These are phyloP conservation scores for Pomacea maculata DNA, from an alignment of 1,140 invertebrate species.

Conservation along the genomic window DNA sequence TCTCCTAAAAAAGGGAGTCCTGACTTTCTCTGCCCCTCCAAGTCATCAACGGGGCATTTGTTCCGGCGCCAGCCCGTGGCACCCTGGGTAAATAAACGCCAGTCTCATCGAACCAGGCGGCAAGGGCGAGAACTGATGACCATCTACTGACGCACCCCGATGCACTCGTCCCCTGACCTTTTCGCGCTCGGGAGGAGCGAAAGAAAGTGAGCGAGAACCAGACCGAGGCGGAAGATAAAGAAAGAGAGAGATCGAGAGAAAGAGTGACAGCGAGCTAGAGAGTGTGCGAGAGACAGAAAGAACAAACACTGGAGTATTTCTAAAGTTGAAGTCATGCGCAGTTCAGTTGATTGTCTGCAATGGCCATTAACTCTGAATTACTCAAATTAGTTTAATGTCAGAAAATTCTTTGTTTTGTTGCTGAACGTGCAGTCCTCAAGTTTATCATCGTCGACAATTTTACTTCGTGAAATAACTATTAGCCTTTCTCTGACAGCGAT, in stretches of 20 bases:
- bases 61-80: neutral
- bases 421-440: too few species aligned
- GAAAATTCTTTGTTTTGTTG: too few species aligned
- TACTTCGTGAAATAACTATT: too few species aligned
- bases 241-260: constrained; percentile 3
- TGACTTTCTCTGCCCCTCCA: neutral
- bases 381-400: too few species aligned
- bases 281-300: neutral
- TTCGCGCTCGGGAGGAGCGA: neutral
- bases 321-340: too few species aligned
- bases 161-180: neutral
- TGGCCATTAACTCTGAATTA: too few species aligned
- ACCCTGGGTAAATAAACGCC: neutral
- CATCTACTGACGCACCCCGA: too few species aligned
- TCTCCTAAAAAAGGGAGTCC: neutral
- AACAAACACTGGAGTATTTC: neutral
- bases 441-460: too few species aligned
- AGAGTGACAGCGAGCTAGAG: constrained; percentile 7
- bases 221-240: neutral
- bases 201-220: neutral
- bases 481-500: too few species aligned
- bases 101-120: neutral
- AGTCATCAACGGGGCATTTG: neutral
- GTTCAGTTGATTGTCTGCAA: too few species aligned
- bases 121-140: neutral